Evolutionary conservation across 2,113 vertebrate genomes (phyloP).

Genomic region (Talpa occidentalis): DNA sequence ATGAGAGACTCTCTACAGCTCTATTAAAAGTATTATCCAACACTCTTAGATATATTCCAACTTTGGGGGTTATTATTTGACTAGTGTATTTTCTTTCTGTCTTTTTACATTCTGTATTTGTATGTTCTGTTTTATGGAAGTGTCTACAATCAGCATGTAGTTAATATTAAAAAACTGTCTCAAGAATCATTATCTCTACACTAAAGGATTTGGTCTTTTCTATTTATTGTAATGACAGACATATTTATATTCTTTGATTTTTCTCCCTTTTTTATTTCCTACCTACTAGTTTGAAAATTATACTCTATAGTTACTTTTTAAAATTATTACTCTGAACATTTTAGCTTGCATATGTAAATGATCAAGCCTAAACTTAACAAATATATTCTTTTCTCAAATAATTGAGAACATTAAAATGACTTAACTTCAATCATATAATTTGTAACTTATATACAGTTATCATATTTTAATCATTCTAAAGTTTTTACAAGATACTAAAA

Average conservation of each 20-base stretch:
- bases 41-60: background rate
- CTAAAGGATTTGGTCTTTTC: background rate
- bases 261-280: background rate
- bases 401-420: background rate
- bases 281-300: background rate
- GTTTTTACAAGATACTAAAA: background rate
- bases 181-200: background rate
- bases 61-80: background rate
- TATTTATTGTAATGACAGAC: background rate
- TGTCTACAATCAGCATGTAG: background rate
- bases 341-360: background rate
- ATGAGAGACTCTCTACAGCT: background rate
- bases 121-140: background rate
- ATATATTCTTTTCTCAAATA: background rate
- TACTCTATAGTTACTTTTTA: background rate
- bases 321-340: background rate
- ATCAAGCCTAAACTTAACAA: conserved; percentile 26
- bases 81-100: background rate
- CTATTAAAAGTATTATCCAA: background rate
- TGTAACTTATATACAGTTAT: background rate
- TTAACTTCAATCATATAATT: background rate
- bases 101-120: background rate
- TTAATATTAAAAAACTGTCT: background rate
- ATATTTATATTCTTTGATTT: background rate
- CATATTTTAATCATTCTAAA: background rate